A percentile compares a stretch with the other conserved stretches of the same genome.
These are phyloP conservation scores for Diadumene lineata DNA, from an alignment of 92 coral and sea anemone species.

Conservation along the genomic window DNA sequence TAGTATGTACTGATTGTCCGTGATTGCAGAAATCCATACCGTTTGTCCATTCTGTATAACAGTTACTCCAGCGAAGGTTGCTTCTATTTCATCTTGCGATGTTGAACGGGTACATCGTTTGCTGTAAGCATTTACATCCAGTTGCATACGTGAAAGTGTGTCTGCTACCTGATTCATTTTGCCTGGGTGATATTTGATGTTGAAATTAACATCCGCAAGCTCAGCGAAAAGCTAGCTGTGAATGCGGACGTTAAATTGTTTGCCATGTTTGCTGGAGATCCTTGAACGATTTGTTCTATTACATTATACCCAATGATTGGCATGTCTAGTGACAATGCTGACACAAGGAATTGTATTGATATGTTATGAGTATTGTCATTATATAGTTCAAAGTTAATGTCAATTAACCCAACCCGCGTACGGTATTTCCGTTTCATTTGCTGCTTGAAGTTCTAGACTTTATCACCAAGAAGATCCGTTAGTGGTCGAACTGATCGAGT, in stretches of 20 bases:
- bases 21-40: constrained; percentile 4
- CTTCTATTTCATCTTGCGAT: constrained; percentile 1
- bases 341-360: too few species aligned
- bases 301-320: too few species aligned
- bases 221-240: background rate
- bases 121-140: too few species aligned
- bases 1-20: background rate
- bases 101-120: background rate
- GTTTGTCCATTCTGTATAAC: background rate
- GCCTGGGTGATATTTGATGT: background rate
- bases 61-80: background rate
- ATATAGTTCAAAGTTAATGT: too few species aligned
- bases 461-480: background rate
- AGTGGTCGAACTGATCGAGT: background rate
- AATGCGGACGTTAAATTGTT: background rate
- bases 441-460: background rate
- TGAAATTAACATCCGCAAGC: background rate
- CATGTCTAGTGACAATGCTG: too few species aligned
- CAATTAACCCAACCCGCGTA: too few species aligned
- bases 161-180: background rate
- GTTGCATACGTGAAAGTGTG: background rate
- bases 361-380: too few species aligned
- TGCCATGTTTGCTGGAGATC: too few species aligned
- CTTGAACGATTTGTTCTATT: too few species aligned
- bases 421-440: too few species aligned